phyloP scores from a whole-genome alignment of 2,888 invertebrate species.

The Digitonthophagus gazella region DNA sequence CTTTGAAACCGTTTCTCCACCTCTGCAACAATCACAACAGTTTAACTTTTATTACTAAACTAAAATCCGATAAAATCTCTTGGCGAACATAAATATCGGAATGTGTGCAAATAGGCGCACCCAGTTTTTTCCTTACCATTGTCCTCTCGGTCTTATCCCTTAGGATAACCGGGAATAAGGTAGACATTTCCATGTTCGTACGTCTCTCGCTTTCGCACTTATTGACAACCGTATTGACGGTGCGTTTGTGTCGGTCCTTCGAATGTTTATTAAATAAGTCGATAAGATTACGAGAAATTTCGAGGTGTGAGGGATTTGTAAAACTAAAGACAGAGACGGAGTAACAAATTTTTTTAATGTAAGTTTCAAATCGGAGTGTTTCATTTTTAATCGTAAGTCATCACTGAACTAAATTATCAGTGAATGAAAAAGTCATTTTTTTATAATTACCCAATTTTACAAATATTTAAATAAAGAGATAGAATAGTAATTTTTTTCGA shows the following conservation, averaged over 20 bases:
- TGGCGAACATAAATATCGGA: neutral
- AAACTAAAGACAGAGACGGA: neutral
- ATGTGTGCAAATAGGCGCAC: slow-evolving; percentile 24
- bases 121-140: slow-evolving; percentile 28
- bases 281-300: slow-evolving; percentile 5
- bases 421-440: slow-evolving; percentile 1
- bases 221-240: neutral
- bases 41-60: slow-evolving; percentile 7
- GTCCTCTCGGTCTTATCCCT: slow-evolving; percentile 23
- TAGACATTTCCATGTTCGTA: slow-evolving; percentile 23
- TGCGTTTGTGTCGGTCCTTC: slow-evolving; percentile 17
- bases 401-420: neutral
- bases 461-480: slow-evolving; percentile 5
- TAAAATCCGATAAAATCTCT: slow-evolving; percentile 1
- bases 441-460: slow-evolving; percentile 3
- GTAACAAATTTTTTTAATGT: too few species aligned
- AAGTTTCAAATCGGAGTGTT: too few species aligned
- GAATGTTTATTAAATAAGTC: slow-evolving; percentile 14
- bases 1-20: slow-evolving; percentile 35
- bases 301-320: neutral
- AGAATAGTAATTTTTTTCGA: slow-evolving; percentile 2
- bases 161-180: slow-evolving; percentile 27
- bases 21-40: slow-evolving; percentile 38
- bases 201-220: neutral
- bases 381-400: too few species aligned